Evolutionary conservation across 2,797 vertebrate genomes (phyloP), one percentile per base, ranked within the genome.

Genomic region (Acestrorhynchus altus): DNA sequence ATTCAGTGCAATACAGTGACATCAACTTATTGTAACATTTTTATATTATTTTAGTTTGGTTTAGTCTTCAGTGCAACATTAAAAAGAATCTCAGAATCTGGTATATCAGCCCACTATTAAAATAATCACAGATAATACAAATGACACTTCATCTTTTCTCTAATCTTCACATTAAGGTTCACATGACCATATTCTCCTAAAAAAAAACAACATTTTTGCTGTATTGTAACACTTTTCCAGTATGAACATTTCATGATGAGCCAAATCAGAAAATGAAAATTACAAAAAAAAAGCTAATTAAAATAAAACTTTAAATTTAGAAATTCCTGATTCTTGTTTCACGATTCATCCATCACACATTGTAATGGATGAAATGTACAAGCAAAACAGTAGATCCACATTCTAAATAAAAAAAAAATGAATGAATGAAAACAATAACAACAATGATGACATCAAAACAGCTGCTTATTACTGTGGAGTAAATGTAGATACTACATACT

Each of bases 1-100:
- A n/a, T 67, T 49, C 44, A 68, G 26, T 52, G 66, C 46, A 68
- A 68, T 10, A 51, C 46, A 49, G 7, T 52, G 35, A 66, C 44
- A 24, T 47, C 12, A 10, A 18, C 13, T 46, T 18, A 65, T 46
- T 46, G 7, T 8, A 8, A 39, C 1, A 10, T 3, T 16, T 22
- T 24, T 15, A 22, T 13, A 66, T 46, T n/a, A n/a, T n/a, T n/a
- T 31, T 13, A 22, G 35, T 68, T 49, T 51, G n/a, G n/a, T n/a
- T 18, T 0, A 46, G 13, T 46, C 47, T 35, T 68, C 65, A 68
- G 46, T 68, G 46, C 65, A 68, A 46, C 11, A 67, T 8, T 15
- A 67, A 44, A 67, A 26, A 24, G 42, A 15, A 18, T 28, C 26
- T 47, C 24, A 46, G 1, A 24, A n/a, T 40, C 24, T 64, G 59